These are phyloP conservation scores for Nomada fucata DNA, from an alignment of 2,888 invertebrate genomes.

Conservation along the genomic window DNA sequence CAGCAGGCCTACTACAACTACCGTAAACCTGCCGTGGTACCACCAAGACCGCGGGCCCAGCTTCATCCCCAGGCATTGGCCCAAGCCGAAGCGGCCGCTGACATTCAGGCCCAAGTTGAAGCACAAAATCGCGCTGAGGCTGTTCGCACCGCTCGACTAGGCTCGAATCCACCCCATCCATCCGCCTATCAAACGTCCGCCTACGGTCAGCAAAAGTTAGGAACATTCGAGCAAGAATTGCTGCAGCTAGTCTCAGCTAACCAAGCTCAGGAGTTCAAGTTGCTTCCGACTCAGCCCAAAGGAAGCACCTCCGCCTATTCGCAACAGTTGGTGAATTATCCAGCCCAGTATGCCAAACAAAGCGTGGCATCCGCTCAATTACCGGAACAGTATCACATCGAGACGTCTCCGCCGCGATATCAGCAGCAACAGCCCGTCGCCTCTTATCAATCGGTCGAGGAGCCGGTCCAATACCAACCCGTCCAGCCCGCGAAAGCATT, in stretches of 20 bases:
- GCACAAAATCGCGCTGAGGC: conserved; percentile 76
- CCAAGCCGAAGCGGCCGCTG: conserved; percentile 75
- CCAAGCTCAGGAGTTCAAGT: conserved; percentile 80
- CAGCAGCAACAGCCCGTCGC: conserved; percentile 67
- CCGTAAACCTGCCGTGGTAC: conserved; percentile 78
- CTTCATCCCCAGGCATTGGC: conserved; percentile 77
- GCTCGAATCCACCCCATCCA: conserved; percentile 67
- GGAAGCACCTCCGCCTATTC: conserved; percentile 67
- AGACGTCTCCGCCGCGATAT: conserved; percentile 77
- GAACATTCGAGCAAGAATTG: conserved; percentile 81
- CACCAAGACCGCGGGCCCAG: conserved; percentile 76
- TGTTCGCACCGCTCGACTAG: conserved; percentile 69
- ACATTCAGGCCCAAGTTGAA: conserved; percentile 76
- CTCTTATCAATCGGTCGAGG: conserved; percentile 70
- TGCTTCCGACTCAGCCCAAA: conserved; percentile 70
- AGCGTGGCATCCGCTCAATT: conserved; percentile 63
- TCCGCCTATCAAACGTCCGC: conserved; percentile 73
- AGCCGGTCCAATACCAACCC: conserved; percentile 68
- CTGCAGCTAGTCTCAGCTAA: conserved; percentile 80
- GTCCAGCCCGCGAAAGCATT: conserved; percentile 64
- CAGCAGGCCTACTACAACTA: conserved; percentile 80
- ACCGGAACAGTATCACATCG: conserved; percentile 80
- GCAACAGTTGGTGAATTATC: conserved; percentile 74
- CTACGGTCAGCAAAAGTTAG: conserved; percentile 77
- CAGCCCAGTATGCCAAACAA: conserved; percentile 72